Conservation (phyloP, 2,797 vertebrate species). For the Simalia tracyae region DNA sequence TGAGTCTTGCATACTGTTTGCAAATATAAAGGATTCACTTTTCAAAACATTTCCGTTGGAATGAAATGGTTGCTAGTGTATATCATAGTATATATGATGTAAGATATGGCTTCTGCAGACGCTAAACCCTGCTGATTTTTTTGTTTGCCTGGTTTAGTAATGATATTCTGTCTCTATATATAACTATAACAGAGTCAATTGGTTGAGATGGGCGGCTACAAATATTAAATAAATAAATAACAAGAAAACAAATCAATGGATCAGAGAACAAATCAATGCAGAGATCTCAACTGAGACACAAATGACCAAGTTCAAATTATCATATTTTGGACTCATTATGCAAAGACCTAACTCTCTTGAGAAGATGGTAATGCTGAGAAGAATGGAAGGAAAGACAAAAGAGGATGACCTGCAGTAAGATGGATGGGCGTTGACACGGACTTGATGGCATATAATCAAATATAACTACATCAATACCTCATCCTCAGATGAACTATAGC, state of each 20-base stretch:
- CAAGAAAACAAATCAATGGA: not conserved
- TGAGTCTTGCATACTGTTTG: not conserved
- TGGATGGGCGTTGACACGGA: not conserved
- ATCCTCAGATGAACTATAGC: not conserved
- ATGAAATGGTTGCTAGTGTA: not conserved
- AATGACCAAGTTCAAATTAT: not conserved
- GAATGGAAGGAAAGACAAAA: not conserved
- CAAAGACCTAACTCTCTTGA: too few species aligned
- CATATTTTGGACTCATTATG: not conserved
- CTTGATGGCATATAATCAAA: not conserved
- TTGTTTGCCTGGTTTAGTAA: slow-evolving; percentile 51
- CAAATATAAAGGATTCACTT: not conserved
- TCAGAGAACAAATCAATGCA: not conserved
- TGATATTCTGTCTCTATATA: slow-evolving; percentile 38
- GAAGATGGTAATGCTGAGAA: not conserved
- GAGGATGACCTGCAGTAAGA: not conserved
- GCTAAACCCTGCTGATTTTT: slow-evolving; percentile 25
- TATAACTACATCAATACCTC: not conserved
- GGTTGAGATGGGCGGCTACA: too few species aligned
- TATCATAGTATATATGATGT: not conserved
- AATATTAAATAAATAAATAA: not conserved
- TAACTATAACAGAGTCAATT: slow-evolving; percentile 34
- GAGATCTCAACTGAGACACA: not conserved
- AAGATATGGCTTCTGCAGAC: not conserved
- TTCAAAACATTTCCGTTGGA: not conserved